Percentiles rank a stretch among this genome's conserved stretches.
phyloP scores from a whole-genome alignment of 2,797 vertebrate genomes.

The Alosa sapidissima region DNA sequence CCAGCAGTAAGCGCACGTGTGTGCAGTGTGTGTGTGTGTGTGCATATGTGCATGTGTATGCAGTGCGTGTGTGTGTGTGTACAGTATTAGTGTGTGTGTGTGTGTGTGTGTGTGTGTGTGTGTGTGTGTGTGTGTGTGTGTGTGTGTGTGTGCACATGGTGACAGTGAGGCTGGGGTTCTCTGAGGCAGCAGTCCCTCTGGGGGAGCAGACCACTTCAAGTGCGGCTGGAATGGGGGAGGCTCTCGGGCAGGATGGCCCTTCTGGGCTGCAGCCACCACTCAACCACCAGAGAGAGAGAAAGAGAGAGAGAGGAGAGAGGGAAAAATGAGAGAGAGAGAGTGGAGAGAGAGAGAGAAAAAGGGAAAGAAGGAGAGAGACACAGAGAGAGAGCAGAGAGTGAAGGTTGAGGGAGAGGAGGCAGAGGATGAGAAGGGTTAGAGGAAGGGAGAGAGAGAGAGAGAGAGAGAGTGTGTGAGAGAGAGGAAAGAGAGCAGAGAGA shows the following conservation, averaged over 20 bases:
- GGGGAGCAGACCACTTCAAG: slow-evolving; percentile 66
- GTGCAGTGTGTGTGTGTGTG: slow-evolving; percentile 32
- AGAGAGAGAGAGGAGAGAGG: neutral
- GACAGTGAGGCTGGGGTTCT: slow-evolving; percentile 13
- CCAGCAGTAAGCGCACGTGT: slow-evolving; percentile 45
- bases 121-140: slow-evolving; percentile 37
- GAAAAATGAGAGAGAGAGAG: slow-evolving; percentile 26
- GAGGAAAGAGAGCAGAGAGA: slow-evolving; percentile 19
- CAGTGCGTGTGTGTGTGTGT: slow-evolving; percentile 45
- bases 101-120: slow-evolving; percentile 48
- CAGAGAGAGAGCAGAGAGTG: slow-evolving; percentile 14
- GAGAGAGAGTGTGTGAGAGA: neutral
- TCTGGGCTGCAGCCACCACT: slow-evolving; percentile 57
- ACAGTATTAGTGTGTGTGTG: slow-evolving; percentile 50
- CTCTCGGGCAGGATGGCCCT: slow-evolving; percentile 35
- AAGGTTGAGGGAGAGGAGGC: neutral
- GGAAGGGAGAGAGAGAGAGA: slow-evolving; percentile 16
- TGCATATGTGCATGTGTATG: no score
- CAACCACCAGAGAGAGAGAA: slow-evolving; percentile 28
- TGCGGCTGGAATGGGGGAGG: slow-evolving; percentile 62
- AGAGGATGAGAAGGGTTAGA: neutral
- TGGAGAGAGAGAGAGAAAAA: neutral
- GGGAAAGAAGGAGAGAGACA: neutral
- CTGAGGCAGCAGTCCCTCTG: neutral
- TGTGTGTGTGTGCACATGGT: slow-evolving; percentile 44